phyloP scores from a whole-genome alignment of 2,113 vertebrate species.

The Podarcis cretensis region DNA sequence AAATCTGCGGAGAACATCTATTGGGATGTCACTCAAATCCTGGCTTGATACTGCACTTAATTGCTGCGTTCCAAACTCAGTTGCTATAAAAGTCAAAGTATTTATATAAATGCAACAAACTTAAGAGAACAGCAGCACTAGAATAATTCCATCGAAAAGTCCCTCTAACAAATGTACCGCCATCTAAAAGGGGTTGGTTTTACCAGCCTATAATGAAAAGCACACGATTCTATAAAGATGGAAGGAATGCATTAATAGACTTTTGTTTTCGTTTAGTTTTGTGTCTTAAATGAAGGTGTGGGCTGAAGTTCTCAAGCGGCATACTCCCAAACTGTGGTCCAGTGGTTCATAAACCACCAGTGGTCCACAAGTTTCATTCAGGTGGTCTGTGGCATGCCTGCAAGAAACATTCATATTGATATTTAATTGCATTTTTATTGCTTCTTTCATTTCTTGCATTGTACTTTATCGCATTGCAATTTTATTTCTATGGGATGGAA shows the following conservation, averaged over 20 bases:
- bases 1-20: conserved; percentile 33
- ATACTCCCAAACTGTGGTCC: not conserved
- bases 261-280: not conserved
- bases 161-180: not conserved
- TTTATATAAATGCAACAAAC: not conserved
- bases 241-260: not conserved
- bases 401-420: too few relatives aligned
- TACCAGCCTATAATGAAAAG: not conserved
- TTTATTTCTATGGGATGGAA: too few relatives aligned
- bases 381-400: not conserved
- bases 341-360: not conserved
- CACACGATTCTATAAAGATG: not conserved
- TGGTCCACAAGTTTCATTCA: not conserved
- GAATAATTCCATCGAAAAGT: not conserved
- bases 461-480: too few relatives aligned
- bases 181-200: not conserved
- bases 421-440: too few relatives aligned
- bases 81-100: not conserved
- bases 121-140: not conserved
- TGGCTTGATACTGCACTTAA: not conserved
- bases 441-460: too few relatives aligned
- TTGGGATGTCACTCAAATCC: conserved; percentile 16
- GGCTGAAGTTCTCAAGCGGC: not conserved
- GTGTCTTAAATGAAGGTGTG: not conserved
- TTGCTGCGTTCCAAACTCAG: not conserved